These are phyloP conservation scores for Polydrusus tereticollis DNA, from an alignment of 2,888 invertebrate species.

Conservation along the genomic window DNA sequence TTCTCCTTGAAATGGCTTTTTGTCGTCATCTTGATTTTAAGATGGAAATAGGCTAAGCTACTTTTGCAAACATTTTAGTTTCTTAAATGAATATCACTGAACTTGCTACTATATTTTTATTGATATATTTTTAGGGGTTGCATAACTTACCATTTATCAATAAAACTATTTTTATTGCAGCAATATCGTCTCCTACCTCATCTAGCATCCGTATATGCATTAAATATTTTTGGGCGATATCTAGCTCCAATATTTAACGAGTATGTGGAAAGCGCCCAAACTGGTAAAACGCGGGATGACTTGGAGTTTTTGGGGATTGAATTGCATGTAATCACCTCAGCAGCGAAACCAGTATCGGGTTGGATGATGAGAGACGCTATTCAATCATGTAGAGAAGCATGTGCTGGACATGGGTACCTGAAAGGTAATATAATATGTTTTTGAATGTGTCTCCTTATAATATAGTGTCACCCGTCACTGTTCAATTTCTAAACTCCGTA, in stretches of 20 bases:
- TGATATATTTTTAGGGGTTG: not conserved
- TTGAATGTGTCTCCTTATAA: too few species aligned
- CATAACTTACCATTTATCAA: too few species aligned
- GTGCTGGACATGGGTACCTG: conserved; percentile 95
- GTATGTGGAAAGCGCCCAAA: conserved; percentile 53
- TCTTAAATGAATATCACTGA: too few species aligned
- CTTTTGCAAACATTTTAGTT: too few species aligned
- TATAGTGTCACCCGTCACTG: too few species aligned
- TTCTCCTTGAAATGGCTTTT: too few species aligned
- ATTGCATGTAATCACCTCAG: conserved; percentile 85
- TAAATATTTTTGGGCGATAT: conserved; percentile 74
- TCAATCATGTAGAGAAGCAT: conserved; percentile 93
- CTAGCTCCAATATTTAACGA: conserved; percentile 64
- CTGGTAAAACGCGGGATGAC: conserved; percentile 57
- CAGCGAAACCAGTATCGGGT: conserved; percentile 82
- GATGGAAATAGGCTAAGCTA: too few species aligned
- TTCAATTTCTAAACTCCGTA: too few species aligned
- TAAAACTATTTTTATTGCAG: conserved; percentile 13
- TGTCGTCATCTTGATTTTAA: too few species aligned
- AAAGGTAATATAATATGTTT: conserved; percentile 73
- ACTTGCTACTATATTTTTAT: too few species aligned
- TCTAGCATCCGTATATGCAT: conserved; percentile 74
- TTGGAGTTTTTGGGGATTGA: conserved; percentile 72
- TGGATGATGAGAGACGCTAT: conserved; percentile 91
- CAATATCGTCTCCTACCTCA: conserved; percentile 67